A percentile compares a stretch with the other conserved stretches of the same genome.
These are phyloP conservation scores for Lepus townsendii DNA, from an alignment of 2,797 vertebrate genomes.

Conservation along the genomic window DNA sequence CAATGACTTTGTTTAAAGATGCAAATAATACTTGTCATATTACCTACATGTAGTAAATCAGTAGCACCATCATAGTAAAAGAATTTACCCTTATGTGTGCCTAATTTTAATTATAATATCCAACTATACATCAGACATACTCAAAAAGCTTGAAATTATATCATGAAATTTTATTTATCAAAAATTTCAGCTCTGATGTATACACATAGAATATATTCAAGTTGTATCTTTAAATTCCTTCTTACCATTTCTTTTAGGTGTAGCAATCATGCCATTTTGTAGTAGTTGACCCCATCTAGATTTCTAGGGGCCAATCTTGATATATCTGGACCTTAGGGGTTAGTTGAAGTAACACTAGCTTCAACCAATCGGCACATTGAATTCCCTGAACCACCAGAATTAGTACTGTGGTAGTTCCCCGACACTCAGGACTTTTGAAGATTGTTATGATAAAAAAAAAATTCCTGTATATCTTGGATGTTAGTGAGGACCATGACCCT, in stretches of 20 bases:
- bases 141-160: neutral
- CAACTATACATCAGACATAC: neutral
- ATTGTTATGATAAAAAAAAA: neutral
- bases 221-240: neutral
- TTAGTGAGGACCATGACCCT: neutral
- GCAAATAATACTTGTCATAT: neutral
- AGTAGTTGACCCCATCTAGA: neutral
- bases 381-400: neutral
- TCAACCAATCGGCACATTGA: neutral
- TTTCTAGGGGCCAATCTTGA: neutral
- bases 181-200: neutral
- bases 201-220: neutral
- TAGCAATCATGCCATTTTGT: neutral
- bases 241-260: neutral
- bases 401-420: neutral
- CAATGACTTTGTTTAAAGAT: neutral
- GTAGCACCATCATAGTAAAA: neutral
- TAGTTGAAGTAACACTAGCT: neutral
- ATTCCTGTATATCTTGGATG: neutral
- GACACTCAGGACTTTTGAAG: neutral
- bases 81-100: neutral
- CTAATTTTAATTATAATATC: neutral
- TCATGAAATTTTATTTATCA: neutral
- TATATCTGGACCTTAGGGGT: neutral
- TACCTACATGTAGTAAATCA: neutral